Base-by-base conservation (phyloP, 1,140 invertebrate species). In the Nylanderia fulva region DNA sequence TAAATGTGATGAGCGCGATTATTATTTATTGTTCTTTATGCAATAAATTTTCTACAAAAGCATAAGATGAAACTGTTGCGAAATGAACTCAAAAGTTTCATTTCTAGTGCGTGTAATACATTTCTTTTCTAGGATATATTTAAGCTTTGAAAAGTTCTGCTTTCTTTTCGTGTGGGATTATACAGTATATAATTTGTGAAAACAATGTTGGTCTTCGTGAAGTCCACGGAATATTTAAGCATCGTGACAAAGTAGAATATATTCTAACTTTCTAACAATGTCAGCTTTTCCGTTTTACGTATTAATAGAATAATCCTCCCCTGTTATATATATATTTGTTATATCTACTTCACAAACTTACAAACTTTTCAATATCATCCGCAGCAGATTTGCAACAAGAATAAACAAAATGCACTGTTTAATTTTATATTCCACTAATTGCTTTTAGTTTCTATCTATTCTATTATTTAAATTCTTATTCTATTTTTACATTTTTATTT, bases 131-230 rank as follows among this genome's bases (percentile, higher is more conserved):
- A 45, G 21, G 9, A 58, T 45, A 54, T 36, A 45, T 72, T n/a
- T 1, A 68, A 72, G 71, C 52, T 82, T 82, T 60, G 24, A 29
- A 1, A 72, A 82, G 77, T 72, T 58, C 66, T 58, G 58, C 52
- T 58, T 82, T 58, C 77, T 58, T 72, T 36, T 45, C 36, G 27
- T 61, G 58, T 82, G 13, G 13, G 24, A n/a, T 56, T 52, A 68
- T 45, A 52, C 56, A 21, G 60, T 66, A 36, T 82, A 82, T 82
- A 36, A 72, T 82, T 60, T 72, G 77, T 13, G 66, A 72, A 60
- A 82, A 82, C 77, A 72, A 72, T 48, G 66, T 82, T 58, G 66
- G 66, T 72, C 66, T 82, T 82, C 66, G n/a, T 56, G 66, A 63
- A 45, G 52, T 82, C 36, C 33, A 33, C 27, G 13, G 66, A 72